Conservation (phyloP, 2,888 invertebrate species). For the Noctua comes region DNA sequence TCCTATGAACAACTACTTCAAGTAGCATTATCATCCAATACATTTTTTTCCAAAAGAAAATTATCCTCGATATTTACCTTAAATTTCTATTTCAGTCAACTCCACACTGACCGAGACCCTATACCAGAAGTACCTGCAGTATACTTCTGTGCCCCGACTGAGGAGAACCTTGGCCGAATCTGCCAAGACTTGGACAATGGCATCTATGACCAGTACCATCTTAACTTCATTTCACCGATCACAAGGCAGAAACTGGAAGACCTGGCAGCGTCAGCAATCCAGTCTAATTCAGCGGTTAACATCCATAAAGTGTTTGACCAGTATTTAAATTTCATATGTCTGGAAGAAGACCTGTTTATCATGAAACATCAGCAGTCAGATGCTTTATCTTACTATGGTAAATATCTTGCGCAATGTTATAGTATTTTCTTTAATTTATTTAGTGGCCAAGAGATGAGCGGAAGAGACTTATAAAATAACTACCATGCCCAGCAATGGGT, state of each 20-base stretch:
- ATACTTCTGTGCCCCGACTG: conserved; percentile 98
- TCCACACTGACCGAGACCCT: conserved; percentile 96
- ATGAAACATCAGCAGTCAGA: conserved; percentile 98
- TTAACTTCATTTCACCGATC: conserved; percentile 99
- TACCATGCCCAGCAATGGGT: background rate
- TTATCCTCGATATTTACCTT: background rate
- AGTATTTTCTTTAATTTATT: background rate
- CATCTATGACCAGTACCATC: conserved; percentile 97
- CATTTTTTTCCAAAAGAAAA: background rate
- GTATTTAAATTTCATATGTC: conserved; percentile 99
- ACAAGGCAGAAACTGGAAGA: conserved; percentile 98
- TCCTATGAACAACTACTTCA: background rate
- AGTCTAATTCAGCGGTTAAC: conserved; percentile 96
- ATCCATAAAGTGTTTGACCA: conserved; percentile 99
- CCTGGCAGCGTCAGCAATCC: conserved; percentile 97
- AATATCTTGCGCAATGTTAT: conserved; percentile 64
- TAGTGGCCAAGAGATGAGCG: background rate
- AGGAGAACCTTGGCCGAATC: conserved; percentile 98
- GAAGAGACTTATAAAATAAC: background rate
- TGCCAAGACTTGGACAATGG: conserved; percentile 97
- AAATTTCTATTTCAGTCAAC: conserved; percentile 90
- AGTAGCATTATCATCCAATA: background rate
- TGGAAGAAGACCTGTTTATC: conserved; percentile 99
- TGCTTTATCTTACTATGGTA: conserved; percentile 97
- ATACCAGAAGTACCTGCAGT: conserved; percentile 99